Base-by-base conservation (phyloP, 2,113 vertebrate genomes). In the Otus sunia region DNA sequence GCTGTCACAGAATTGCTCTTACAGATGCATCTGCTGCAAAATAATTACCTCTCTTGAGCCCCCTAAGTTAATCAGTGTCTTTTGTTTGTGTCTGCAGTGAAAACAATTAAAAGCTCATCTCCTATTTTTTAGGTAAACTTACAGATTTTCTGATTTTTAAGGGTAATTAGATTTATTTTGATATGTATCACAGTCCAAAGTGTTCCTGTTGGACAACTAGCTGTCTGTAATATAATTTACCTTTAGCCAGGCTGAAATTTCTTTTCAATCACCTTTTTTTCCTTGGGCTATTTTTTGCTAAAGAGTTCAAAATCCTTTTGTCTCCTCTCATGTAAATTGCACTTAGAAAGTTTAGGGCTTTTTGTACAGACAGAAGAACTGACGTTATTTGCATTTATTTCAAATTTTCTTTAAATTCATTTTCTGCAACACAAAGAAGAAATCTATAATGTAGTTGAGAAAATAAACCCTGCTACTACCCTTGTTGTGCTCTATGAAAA, bases 201-300 rank as follows among this genome's bases (percentile, higher is more conserved):
- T 94, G 97, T 97, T 96, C 91, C 96, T 97, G 76, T 66, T 97
- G 82, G 92, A 71, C 84, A 96, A 8, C 83, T 94, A 97, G 93
- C 95, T 96, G 88, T 97, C 96, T 93, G 37, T 98, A 97, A 98
- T 97, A 79, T 75, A 91, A 98, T 98, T 98, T 96, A 90, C 95
- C 77, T 95, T 86, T 91, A 95, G 77, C 58, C 83, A 75, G 50
- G 77, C 60, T 88, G 62, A 91, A 73, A 97, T 98, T 97, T 95
- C 87, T 95, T 92, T 95, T 82, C 91, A 58, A 29, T 76, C 60
- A 96, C 91, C 78, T 53, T 85, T 94, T 96, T 93, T 96, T 7
- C 73, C 90, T 84, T 86, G 64, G 75, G 86, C 64, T 95, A 39
- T 47, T 79, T 88, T 88, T 96, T 62, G 47, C 76, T 92, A 34